phyloP scores from a whole-genome alignment of 2,113 vertebrate genomes.

The Phalacrocorax aristotelis region DNA sequence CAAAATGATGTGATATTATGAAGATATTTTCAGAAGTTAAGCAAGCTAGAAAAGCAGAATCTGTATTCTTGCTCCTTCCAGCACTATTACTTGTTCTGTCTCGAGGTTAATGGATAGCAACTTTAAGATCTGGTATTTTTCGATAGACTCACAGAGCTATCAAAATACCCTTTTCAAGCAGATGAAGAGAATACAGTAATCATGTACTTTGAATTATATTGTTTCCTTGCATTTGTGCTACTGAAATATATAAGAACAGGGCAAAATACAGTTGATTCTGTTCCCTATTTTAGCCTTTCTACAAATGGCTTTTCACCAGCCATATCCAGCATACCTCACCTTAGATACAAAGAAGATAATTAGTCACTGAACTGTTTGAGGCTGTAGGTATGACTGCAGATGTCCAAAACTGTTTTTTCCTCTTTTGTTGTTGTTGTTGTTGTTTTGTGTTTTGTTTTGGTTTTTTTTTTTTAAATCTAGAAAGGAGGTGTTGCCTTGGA shows the following conservation, averaged over 20 bases:
- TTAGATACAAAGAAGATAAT: not conserved
- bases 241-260: not conserved
- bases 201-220: constrained; percentile 4
- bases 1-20: constrained; percentile 25
- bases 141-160: not conserved
- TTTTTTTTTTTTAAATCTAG: not conserved
- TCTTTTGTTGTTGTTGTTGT: not conserved
- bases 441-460: not conserved
- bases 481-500: constrained; percentile 1
- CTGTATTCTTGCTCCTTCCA: not conserved
- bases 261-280: not conserved
- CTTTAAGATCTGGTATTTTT: constrained; percentile 49
- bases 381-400: not conserved
- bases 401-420: not conserved
- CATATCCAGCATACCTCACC: not conserved
- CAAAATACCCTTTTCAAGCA: constrained; percentile 12
- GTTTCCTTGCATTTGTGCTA: constrained; percentile 21
- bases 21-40: not conserved
- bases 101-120: constrained; percentile 7
- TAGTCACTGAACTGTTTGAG: not conserved
- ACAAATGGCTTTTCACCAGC: not conserved
- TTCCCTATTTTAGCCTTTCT: not conserved
- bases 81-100: constrained; percentile 17
- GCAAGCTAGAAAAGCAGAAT: not conserved
- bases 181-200: not conserved